Evolutionary conservation across 2,113 vertebrate genomes (phyloP).

Genomic region (Canis aureus): DNA sequence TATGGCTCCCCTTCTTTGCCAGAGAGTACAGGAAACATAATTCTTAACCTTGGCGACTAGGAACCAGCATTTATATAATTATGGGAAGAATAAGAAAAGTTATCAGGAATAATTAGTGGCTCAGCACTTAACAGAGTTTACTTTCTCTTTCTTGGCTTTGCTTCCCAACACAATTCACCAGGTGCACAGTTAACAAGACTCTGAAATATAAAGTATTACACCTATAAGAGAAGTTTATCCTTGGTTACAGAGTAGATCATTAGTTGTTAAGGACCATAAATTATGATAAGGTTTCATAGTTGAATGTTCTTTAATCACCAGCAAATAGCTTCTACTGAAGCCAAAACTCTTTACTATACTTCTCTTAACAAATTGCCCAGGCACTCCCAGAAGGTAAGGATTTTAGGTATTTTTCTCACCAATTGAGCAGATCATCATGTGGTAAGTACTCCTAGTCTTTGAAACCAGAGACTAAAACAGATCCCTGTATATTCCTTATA

Average conservation of each 20-base stretch:
- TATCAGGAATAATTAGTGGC: background rate
- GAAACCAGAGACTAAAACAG: slow-evolving; percentile 21
- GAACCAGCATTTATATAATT: background rate
- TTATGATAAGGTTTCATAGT: slow-evolving; percentile 12
- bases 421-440: background rate
- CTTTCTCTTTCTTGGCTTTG: background rate
- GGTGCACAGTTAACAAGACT: background rate
- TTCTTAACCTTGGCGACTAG: background rate
- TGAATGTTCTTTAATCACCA: slow-evolving; percentile 43
- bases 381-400: background rate
- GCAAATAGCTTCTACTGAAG: slow-evolving; percentile 38
- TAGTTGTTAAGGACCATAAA: slow-evolving; percentile 27
- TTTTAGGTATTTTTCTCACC: slow-evolving; percentile 39
- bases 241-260: background rate
- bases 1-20: background rate
- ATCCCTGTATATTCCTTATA: background rate
- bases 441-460: background rate
- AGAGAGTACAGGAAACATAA: background rate
- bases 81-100: background rate
- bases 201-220: background rate
- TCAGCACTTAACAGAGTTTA: background rate
- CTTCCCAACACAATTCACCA: background rate
- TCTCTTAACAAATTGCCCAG: background rate
- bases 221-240: background rate
- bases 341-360: background rate